phyloP scores from a whole-genome alignment of 30 jellyfish, hydroid and myxozoan species.

The Calvadosia cruxmelitensis region DNA sequence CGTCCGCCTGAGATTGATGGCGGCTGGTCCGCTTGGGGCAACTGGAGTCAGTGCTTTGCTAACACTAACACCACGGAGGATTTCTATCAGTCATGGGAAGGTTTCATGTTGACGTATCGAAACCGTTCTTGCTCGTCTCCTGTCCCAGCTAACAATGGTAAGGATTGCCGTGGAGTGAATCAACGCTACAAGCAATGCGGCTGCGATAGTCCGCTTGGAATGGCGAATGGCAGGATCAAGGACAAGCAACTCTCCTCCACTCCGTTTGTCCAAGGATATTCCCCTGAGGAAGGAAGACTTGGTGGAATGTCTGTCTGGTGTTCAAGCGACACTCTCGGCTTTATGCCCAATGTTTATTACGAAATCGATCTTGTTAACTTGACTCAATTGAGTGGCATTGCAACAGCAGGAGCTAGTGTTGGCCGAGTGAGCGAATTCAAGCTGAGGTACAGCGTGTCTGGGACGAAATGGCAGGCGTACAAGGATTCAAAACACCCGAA shows the following conservation, averaged over 20 bases:
- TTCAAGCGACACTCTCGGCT: constrained; percentile 17
- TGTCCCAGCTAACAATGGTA: constrained; percentile 42
- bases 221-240: constrained; percentile 33
- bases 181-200: constrained; percentile 43
- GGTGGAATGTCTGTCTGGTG: constrained; percentile 43
- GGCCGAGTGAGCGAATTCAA: constrained; percentile 37
- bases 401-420: constrained; percentile 28
- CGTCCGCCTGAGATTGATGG: constrained; percentile 60
- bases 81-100: constrained; percentile 15
- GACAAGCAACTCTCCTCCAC: constrained; percentile 34
- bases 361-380: constrained; percentile 24
- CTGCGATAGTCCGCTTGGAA: constrained; percentile 43
- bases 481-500: background rate
- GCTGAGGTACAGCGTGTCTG: constrained; percentile 27
- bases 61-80: constrained; percentile 23
- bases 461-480: constrained; percentile 25
- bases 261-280: background rate
- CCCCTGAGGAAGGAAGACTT: constrained; percentile 20
- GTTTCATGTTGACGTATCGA: constrained; percentile 31
- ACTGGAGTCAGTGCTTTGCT: constrained; percentile 30
- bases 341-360: constrained; percentile 18
- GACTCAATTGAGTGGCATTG: constrained; percentile 25
- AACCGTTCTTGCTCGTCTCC: constrained; percentile 44
- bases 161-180: constrained; percentile 34
- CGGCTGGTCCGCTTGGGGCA: constrained; percentile 59